These are phyloP conservation scores for Junco hyemalis DNA, from an alignment of 2,113 vertebrate species.

Conservation along the genomic window DNA sequence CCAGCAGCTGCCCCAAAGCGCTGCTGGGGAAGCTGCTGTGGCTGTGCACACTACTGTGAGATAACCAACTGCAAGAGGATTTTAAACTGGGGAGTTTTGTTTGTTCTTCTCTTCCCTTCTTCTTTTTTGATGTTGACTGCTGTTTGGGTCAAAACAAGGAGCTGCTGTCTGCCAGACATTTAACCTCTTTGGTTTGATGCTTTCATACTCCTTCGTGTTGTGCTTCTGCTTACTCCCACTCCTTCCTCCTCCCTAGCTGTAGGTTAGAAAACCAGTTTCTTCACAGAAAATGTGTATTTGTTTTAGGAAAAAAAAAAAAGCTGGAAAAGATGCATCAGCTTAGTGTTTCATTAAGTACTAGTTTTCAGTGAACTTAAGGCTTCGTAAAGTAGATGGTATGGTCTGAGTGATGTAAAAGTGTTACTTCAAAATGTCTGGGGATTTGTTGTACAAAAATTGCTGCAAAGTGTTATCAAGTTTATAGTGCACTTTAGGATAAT, in stretches of 20 bases:
- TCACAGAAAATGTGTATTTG: background rate
- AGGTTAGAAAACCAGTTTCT: conserved; percentile 24
- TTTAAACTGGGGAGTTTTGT: background rate
- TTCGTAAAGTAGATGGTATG: background rate
- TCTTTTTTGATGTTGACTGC: background rate
- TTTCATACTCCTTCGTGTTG: background rate
- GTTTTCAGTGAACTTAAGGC: background rate
- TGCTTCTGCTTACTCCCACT: conserved; percentile 53
- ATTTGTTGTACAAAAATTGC: background rate
- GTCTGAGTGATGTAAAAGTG: background rate
- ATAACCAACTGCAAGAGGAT: background rate
- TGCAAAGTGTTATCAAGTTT: background rate
- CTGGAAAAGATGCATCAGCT: background rate
- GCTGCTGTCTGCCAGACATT: background rate
- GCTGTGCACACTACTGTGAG: background rate
- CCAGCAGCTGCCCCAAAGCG: background rate
- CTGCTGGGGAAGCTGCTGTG: conserved; percentile 6
- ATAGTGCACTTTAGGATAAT: background rate
- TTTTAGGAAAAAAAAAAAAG: background rate
- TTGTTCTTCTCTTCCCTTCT: background rate
- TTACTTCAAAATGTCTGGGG: background rate
- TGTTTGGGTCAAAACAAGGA: background rate
- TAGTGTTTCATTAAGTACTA: background rate
- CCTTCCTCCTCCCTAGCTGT: conserved; percentile 28
- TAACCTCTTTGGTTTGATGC: background rate